Conservation (phyloP, 2,113 vertebrate genomes). For the Sphaerodactylus townsendi region DNA sequence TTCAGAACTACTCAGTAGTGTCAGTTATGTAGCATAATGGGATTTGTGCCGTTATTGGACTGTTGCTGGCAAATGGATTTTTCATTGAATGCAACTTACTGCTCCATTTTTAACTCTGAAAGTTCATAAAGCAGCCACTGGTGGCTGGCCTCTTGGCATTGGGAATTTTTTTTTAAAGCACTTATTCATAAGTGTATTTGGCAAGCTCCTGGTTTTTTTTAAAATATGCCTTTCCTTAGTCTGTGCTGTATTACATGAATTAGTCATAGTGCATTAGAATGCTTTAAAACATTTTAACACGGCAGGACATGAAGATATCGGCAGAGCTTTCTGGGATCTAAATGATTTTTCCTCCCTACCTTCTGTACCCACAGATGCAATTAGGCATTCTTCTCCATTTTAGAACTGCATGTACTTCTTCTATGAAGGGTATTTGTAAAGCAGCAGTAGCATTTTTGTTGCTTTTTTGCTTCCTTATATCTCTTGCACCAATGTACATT, state of each 20-base stretch:
- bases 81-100: neutral
- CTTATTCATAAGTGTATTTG: neutral
- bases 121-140: neutral
- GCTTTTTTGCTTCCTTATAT: neutral
- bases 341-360: neutral
- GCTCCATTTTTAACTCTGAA: neutral
- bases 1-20: neutral
- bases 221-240: neutral
- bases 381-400: neutral
- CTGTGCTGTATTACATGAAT: slow-evolving; percentile 3
- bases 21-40: neutral
- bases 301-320: slow-evolving; percentile 4
- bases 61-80: neutral
- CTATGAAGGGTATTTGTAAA: neutral
- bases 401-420: neutral
- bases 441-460: neutral
- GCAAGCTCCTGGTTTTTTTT: neutral
- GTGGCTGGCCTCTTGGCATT: neutral
- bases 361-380: neutral
- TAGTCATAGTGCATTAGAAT: slow-evolving; percentile 9
- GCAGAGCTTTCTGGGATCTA: neutral
- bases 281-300: slow-evolving; percentile 22
- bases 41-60: neutral
- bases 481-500: neutral
- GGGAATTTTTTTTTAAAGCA: too few relatives aligned